Percentiles rank a stretch among this genome's conserved stretches.
phyloP scores from a whole-genome alignment of 1,140 invertebrate genomes.

The Eupristina koningsbergeri region DNA sequence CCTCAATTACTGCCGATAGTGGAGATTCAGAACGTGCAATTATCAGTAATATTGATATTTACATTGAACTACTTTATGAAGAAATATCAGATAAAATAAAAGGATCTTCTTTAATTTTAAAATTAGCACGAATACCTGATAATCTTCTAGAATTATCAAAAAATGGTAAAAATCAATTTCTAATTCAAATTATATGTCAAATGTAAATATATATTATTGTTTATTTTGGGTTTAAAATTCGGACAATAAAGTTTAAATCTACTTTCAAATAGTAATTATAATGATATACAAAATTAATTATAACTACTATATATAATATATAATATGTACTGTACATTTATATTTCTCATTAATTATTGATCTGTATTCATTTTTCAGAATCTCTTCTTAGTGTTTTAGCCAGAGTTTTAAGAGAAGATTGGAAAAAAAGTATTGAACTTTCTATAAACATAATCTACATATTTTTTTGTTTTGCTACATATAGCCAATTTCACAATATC shows the following conservation, averaged over 20 bases:
- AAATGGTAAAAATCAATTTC: constrained; percentile 79
- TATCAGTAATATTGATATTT: constrained; percentile 91
- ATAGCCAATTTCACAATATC: constrained; percentile 94
- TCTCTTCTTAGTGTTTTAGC: constrained; percentile 95
- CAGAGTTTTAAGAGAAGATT: constrained; percentile 96
- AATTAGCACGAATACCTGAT: constrained; percentile 92
- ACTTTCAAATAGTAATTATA: background rate
- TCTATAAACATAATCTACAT: constrained; percentile 97
- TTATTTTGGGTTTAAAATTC: too few relatives aligned
- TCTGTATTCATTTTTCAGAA: constrained; percentile 87
- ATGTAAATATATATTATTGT: constrained; percentile 14
- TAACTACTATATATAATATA: too few relatives aligned
- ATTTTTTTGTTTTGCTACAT: constrained; percentile 98
- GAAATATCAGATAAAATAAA: constrained; percentile 93
- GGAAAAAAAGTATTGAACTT: constrained; percentile 95
- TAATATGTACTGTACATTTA: background rate
- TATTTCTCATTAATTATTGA: constrained; percentile 29
- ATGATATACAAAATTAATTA: background rate
- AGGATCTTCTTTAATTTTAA: constrained; percentile 92
- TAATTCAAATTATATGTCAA: constrained; percentile 14
- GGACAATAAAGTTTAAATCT: background rate
- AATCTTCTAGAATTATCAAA: constrained; percentile 94
- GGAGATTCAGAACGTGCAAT: constrained; percentile 75
- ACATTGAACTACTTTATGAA: constrained; percentile 97
- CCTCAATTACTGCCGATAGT: constrained; percentile 61